A percentile compares a stretch with the other conserved stretches of the same genome.
phyloP scores from a whole-genome alignment of 2,797 vertebrate genomes.

The Protonibea diacanthus region DNA sequence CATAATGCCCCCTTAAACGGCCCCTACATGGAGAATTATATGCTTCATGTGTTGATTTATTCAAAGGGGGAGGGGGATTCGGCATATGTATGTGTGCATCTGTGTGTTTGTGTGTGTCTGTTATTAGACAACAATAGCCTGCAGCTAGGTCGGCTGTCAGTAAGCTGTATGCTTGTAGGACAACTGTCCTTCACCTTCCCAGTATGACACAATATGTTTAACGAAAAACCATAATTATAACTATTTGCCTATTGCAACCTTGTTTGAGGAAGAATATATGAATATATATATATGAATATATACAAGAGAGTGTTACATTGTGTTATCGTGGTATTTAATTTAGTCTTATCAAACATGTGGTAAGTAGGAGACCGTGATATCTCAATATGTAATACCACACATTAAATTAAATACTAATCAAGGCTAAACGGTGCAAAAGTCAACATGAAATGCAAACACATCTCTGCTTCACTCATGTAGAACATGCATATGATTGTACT shows the following conservation, averaged over 20 bases:
- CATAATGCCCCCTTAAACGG: conserved; percentile 85
- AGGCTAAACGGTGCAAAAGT: conserved; percentile 32
- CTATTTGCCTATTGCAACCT: not conserved
- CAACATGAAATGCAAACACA: conserved; percentile 46
- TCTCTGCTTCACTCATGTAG: conserved; percentile 31
- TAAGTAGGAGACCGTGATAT: not conserved
- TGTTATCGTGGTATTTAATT: not conserved
- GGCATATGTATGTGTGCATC: conserved; percentile 63
- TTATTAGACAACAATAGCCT: conserved; percentile 75
- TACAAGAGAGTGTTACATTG: not conserved
- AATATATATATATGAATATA: too few relatives aligned
- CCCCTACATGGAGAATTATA: conserved; percentile 85
- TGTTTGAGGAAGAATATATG: not conserved
- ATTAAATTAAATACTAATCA: conserved; percentile 42
- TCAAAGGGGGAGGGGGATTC: conserved; percentile 64
- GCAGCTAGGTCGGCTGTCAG: conserved; percentile 65
- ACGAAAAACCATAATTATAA: not conserved
- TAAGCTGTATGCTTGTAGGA: conserved; percentile 32
- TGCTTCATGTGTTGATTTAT: conserved; percentile 82
- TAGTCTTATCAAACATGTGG: not conserved
- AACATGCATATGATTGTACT: conserved; percentile 40
- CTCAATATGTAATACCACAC: conserved; percentile 23
- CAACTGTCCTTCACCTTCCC: conserved; percentile 35
- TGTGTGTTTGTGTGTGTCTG: conserved; percentile 69
- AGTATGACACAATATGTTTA: not conserved